Evolutionary conservation across 2,113 vertebrate genomes (phyloP).

Genomic region (Phalacrocorax pelagicus): DNA sequence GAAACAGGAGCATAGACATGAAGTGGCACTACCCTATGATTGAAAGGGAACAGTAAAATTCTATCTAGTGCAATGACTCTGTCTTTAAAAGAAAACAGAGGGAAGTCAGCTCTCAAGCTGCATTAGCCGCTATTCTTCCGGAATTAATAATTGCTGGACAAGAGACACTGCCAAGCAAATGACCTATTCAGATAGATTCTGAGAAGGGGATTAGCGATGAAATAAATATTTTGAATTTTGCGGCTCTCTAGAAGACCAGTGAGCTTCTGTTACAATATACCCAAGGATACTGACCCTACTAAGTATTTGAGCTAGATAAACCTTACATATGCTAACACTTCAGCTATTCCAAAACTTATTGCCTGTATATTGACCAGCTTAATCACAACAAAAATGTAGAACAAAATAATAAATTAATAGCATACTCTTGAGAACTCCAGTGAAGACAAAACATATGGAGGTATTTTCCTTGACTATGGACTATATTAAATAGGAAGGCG

Average conservation of each 20-base stretch:
- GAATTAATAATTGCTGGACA: slow-evolving; percentile 6
- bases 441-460: slow-evolving; percentile 25
- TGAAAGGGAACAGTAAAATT: neutral
- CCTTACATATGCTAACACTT: neutral
- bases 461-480: neutral
- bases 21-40: neutral
- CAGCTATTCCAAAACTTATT: neutral
- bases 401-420: neutral
- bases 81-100: neutral
- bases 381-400: neutral
- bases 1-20: neutral
- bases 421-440: neutral
- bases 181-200: neutral
- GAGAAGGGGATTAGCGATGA: neutral
- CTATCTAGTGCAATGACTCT: neutral
- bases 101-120: neutral
- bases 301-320: neutral
- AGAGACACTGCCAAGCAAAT: slow-evolving; percentile 14
- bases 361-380: neutral
- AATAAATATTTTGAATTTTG: slow-evolving; percentile 22
- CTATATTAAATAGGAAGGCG: neutral
- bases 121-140: neutral
- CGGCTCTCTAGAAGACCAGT: neutral
- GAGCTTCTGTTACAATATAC: neutral
- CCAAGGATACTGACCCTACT: neutral